A percentile compares a stretch with the other conserved stretches of the same genome.
These are phyloP conservation scores for Ellobium chinense DNA, from an alignment of 2,888 invertebrate species.

Conservation along the genomic window DNA sequence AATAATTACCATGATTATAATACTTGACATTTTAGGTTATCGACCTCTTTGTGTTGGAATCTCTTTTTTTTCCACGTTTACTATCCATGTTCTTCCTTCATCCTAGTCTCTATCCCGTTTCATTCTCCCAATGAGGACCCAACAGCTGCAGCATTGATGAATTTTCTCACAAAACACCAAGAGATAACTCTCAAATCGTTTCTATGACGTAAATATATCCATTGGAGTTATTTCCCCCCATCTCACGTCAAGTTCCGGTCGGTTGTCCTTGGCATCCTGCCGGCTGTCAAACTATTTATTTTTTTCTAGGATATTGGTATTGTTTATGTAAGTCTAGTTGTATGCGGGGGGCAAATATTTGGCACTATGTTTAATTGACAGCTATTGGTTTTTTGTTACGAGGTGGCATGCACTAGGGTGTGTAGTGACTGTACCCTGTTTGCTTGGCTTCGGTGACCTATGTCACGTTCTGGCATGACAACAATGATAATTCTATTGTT, in stretches of 20 bases:
- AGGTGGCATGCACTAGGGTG: too few species aligned
- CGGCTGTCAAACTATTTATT: not conserved
- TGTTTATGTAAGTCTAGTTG: constrained; percentile 13
- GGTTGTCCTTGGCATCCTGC: not conserved
- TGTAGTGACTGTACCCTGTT: too few species aligned
- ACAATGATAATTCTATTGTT: too few species aligned
- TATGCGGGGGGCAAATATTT: not conserved
- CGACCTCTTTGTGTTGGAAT: not conserved
- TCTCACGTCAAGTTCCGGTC: not conserved
- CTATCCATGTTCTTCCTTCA: not conserved
- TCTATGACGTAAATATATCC: not conserved
- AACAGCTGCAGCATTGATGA: constrained; percentile 24
- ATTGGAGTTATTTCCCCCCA: not conserved
- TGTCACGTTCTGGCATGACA: too few species aligned
- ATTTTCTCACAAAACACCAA: constrained; percentile 21
- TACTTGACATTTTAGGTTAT: not conserved
- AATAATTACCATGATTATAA: not conserved
- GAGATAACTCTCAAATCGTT: not conserved
- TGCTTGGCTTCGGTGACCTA: too few species aligned
- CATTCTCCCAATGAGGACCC: not conserved
- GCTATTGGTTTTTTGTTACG: not conserved
- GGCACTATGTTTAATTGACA: not conserved
- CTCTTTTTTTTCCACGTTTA: not conserved
- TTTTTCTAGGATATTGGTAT: not conserved
- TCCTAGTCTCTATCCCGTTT: not conserved